Conservation (phyloP, 1,140 invertebrate species). For the Melitaea cinxia region DNA sequence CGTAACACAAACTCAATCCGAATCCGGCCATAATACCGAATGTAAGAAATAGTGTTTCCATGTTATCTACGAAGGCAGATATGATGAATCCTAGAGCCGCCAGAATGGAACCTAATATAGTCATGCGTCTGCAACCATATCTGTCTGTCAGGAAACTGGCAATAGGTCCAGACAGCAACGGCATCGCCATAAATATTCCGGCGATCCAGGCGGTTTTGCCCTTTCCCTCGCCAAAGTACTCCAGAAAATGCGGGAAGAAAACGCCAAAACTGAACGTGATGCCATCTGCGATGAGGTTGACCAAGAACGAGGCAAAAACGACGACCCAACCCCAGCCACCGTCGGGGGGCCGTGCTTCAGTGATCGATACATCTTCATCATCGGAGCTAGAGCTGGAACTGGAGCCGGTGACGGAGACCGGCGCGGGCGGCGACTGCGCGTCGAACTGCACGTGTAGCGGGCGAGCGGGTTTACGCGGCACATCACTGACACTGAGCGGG, state of each 20-base stretch:
- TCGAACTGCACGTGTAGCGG: conserved; percentile 84
- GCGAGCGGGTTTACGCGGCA: conserved; percentile 63
- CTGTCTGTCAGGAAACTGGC: conserved; percentile 94
- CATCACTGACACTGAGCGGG: conserved; percentile 45
- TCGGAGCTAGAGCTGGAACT: conserved; percentile 79
- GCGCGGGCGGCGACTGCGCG: conserved; percentile 67
- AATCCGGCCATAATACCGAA: conserved; percentile 94
- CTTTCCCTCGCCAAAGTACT: conserved; percentile 90
- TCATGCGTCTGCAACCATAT: conserved; percentile 90
- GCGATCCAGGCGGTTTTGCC: conserved; percentile 96
- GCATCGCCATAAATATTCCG: conserved; percentile 95
- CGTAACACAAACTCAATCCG: conserved; percentile 93
- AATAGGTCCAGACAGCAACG: conserved; percentile 93
- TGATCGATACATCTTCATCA: conserved; percentile 83
- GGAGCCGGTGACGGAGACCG: conserved; percentile 74
- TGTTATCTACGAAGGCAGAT: conserved; percentile 88
- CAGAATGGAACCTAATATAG: conserved; percentile 90
- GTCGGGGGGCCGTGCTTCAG: conserved; percentile 87
- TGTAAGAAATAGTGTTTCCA: conserved; percentile 91
- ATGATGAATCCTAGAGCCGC: conserved; percentile 91
- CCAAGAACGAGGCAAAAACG: conserved; percentile 92
- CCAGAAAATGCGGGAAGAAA: conserved; percentile 90
- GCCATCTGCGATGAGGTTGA: conserved; percentile 95
- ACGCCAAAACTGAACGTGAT: conserved; percentile 94
- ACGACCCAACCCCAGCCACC: conserved; percentile 92